Base-by-base conservation (phyloP, 2,113 vertebrate species). In the Ammodytes dubius region DNA sequence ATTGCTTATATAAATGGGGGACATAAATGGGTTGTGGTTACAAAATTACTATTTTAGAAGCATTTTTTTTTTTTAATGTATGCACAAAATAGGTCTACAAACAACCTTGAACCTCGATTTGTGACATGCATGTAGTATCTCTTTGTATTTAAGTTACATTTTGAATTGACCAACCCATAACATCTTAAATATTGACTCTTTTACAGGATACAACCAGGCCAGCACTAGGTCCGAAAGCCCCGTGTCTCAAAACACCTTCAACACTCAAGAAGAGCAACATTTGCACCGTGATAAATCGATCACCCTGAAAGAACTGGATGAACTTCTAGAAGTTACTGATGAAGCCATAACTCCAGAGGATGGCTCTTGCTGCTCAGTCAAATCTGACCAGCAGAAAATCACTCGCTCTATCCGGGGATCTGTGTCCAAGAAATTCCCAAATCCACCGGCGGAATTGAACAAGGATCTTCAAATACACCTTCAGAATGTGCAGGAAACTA, bases 391-490 rank as follows among this genome's bases (percentile, higher is more conserved):
- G 8, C n/a, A 12, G 2, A 27, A 3, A 2, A 3, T 2, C 1
- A 1, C 17, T 0, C 2, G 0, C 27, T 70, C 70, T 50, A 59
- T 91, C 6, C 49, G 84, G 47, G 43, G 0, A 6, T 86, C 37
- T n/a, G 81, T 89, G 61, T 5, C 27, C 0, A 3, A 66, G 13
- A 66, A 50, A 52, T 85, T 94, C 61, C 88, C 91, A 2, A n/a
- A 43, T 4, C 53, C 67, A 4, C 84, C 87, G 2, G 3, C 6
- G 61, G 70, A 70, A 42, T 69, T 49, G 35, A 5, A 79, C n/a
- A 1, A 40, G 13, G 45, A 54, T 49, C 77, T 90, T 2, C 1
- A 9, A 45, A 3, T 78, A 87, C 74, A 78, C 94, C 19, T 6
- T 0, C 27, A 27, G 0, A 7, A 11, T 0, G 5, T 88, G 49